Percentiles rank a stretch among this genome's conserved stretches.
Evolutionary conservation across 1,140 invertebrate genomes (phyloP).

Genomic region (Pomacea maculata): DNA sequence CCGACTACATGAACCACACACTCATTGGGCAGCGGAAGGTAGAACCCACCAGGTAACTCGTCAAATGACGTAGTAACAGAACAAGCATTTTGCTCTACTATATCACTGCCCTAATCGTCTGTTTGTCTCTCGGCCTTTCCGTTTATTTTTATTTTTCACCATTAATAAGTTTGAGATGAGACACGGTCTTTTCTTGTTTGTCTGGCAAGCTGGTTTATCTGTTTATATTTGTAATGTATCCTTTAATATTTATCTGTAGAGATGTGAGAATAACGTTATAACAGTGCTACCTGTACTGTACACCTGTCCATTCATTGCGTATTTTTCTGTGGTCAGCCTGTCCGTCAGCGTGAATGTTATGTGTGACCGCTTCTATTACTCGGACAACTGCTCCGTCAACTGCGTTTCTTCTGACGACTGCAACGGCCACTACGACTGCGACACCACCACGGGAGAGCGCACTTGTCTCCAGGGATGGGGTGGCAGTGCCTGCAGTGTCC

Average conservation of each 20-base stretch:
- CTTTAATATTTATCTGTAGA: background rate
- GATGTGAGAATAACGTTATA: background rate
- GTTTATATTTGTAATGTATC: background rate
- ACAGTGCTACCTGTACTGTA: background rate
- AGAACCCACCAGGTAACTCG: slow-evolving; percentile 23
- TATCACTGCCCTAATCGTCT: background rate
- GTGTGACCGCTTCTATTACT: slow-evolving; percentile 89
- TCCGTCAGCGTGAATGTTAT: slow-evolving; percentile 25
- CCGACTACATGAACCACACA: background rate
- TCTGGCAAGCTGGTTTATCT: background rate
- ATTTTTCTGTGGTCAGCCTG: slow-evolving; percentile 26
- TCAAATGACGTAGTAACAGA: no score
- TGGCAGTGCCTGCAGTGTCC: slow-evolving; percentile 84
- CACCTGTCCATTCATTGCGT: no score
- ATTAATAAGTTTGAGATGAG: background rate
- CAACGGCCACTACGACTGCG: slow-evolving; percentile 91
- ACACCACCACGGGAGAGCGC: slow-evolving; percentile 75
- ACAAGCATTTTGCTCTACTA: no score
- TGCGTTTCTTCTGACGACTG: slow-evolving; percentile 87
- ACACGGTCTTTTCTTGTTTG: background rate
- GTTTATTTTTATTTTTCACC: background rate
- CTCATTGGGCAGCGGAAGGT: slow-evolving; percentile 11
- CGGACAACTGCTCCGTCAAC: slow-evolving; percentile 83
- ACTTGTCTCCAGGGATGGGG: slow-evolving; percentile 90
- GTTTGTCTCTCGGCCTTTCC: background rate